These are phyloP conservation scores for Solenopsis fugax DNA, from an alignment of 1,140 invertebrate genomes.

Conservation along the genomic window DNA sequence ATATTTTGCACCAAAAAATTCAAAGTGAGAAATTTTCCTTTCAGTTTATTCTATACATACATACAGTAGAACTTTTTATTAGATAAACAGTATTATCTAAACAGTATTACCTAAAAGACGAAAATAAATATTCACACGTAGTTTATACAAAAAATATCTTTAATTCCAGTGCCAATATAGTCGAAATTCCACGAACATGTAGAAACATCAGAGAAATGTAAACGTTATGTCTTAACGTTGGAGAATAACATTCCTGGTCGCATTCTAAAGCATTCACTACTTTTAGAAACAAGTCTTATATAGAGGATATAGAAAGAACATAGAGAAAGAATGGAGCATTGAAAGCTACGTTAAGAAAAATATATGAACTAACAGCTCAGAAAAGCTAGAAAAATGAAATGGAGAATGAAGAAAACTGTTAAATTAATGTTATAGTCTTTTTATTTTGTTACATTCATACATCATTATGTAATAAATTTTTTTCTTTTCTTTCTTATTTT, in stretches of 20 bases:
- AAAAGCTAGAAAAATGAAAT: neutral
- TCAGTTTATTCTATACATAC: too few species aligned
- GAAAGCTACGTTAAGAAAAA: conserved; percentile 7
- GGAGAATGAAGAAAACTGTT: neutral
- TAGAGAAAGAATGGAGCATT: conserved; percentile 7
- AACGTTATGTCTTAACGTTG: neutral
- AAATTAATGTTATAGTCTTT: neutral
- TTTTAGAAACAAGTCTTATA: conserved; percentile 12
- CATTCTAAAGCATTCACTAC: neutral
- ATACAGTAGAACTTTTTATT: too few species aligned
- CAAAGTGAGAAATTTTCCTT: too few species aligned
- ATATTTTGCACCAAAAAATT: too few species aligned
- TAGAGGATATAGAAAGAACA: neutral
- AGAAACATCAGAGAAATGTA: conserved; percentile 7
- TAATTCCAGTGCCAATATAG: neutral
- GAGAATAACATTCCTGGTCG: neutral
- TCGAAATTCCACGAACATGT: conserved; percentile 9
- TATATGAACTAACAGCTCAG: conserved; percentile 6
- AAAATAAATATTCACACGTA: neutral
- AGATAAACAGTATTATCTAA: neutral
- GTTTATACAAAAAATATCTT: neutral
- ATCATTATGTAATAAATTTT: neutral
- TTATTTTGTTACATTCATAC: neutral
- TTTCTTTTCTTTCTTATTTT: neutral
- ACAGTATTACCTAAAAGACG: neutral